Percentiles rank a stretch among this genome's conserved stretches.
These are phyloP conservation scores for Holcopasites calliopsidis DNA, from an alignment of 1,140 invertebrate genomes.

Conservation along the genomic window DNA sequence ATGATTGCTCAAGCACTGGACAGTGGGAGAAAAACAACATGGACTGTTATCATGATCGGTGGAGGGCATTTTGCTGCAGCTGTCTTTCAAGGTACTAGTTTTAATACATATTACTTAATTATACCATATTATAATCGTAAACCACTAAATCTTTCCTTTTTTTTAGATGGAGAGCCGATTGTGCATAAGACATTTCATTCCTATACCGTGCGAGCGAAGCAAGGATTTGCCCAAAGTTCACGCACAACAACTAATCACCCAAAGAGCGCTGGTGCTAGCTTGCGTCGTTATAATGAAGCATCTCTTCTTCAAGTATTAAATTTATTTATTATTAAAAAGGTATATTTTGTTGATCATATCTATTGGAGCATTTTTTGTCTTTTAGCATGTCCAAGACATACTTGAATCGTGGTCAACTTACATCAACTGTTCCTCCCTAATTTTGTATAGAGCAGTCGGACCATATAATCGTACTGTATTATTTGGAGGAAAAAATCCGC, in stretches of 20 bases:
- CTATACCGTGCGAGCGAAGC: conserved; percentile 91
- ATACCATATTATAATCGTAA: background rate
- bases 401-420: conserved; percentile 85
- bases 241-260: conserved; percentile 82
- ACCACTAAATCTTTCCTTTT: background rate
- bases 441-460: conserved; percentile 89
- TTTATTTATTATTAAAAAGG: background rate
- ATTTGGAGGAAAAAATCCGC: conserved; percentile 87
- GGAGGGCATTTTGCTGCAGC: conserved; percentile 94
- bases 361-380: background rate
- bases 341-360: background rate
- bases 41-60: conserved; percentile 90
- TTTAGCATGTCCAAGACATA: conserved; percentile 90
- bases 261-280: conserved; percentile 90
- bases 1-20: conserved; percentile 76
- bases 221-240: conserved; percentile 88
- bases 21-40: conserved; percentile 77
- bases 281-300: conserved; percentile 90
- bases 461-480: conserved; percentile 86
- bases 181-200: conserved; percentile 93
- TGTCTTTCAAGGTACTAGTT: conserved; percentile 85
- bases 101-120: background rate
- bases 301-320: conserved; percentile 82
- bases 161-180: conserved; percentile 81
- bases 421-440: conserved; percentile 85